Evolutionary conservation across 1,140 invertebrate genomes (phyloP).

Genomic region (Trissolcus basalis): DNA sequence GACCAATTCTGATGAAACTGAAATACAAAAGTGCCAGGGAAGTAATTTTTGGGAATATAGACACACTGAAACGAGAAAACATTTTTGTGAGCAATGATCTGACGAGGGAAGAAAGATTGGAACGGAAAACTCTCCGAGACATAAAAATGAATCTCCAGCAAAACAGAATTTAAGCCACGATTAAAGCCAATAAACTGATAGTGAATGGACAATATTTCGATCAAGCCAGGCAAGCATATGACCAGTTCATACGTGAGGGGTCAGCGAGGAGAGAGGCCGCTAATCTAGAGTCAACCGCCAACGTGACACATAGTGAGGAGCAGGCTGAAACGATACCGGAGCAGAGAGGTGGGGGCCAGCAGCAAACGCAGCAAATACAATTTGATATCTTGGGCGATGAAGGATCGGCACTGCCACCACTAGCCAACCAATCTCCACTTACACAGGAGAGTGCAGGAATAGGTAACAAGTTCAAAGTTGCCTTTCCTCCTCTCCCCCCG

Average conservation of each 20-base stretch:
- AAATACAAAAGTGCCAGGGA: slow-evolving; percentile 1
- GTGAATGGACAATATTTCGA: not conserved
- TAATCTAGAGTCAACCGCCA: no score
- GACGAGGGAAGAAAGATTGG: not conserved
- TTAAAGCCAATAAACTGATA: not conserved
- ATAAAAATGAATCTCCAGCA: not conserved
- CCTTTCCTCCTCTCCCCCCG: no score
- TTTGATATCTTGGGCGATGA: no score
- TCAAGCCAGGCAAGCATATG: not conserved
- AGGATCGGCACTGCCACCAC: no score
- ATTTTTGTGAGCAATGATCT: slow-evolving; percentile 5
- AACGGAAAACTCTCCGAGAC: not conserved
- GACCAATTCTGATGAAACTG: slow-evolving; percentile 9
- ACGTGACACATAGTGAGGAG: no score
- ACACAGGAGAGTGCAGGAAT: no score
- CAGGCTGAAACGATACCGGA: not conserved
- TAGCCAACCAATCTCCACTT: no score
- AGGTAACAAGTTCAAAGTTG: no score
- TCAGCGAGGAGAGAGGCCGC: not conserved
- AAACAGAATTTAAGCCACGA: not conserved
- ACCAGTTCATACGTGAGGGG: not conserved
- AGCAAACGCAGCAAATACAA: no score
- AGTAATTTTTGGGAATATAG: not conserved
- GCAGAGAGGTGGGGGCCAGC: no score
- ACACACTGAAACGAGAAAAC: not conserved